A percentile compares a stretch with the other conserved stretches of the same genome.
These are phyloP conservation scores for Spondyliosoma cantharus DNA, from an alignment of 2,797 vertebrate genomes.

Conservation along the genomic window DNA sequence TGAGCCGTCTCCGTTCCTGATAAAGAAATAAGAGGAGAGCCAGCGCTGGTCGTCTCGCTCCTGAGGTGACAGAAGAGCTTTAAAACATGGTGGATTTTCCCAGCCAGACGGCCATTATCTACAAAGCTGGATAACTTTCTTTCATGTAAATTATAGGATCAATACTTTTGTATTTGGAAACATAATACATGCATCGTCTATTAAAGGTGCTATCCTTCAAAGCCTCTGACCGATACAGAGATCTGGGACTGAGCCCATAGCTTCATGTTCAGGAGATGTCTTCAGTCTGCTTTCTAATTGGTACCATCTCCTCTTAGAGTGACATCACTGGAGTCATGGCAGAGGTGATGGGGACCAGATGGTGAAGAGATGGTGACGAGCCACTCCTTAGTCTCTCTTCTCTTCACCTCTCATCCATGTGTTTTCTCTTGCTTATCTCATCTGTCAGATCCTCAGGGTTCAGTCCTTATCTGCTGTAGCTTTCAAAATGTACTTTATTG, in stretches of 20 bases:
- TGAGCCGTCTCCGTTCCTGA: slow-evolving; percentile 76
- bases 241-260: slow-evolving; percentile 37
- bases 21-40: slow-evolving; percentile 79
- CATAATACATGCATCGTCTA: slow-evolving; percentile 11
- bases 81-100: slow-evolving; percentile 49
- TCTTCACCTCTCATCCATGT: slow-evolving; percentile 63
- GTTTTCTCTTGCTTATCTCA: slow-evolving; percentile 64
- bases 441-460: slow-evolving; percentile 45
- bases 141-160: slow-evolving; percentile 32
- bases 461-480: slow-evolving; percentile 20
- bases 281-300: slow-evolving; percentile 73
- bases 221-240: slow-evolving; percentile 35
- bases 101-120: slow-evolving; percentile 58
- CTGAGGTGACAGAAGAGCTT: slow-evolving; percentile 67
- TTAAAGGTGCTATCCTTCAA: slow-evolving; percentile 10
- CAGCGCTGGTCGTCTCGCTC: slow-evolving; percentile 54
- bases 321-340: slow-evolving; percentile 74
- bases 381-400: slow-evolving; percentile 48
- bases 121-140: slow-evolving; percentile 36
- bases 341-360: slow-evolving; percentile 78
- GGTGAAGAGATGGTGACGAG: slow-evolving; percentile 67
- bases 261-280: slow-evolving; percentile 59
- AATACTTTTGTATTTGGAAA: slow-evolving; percentile 27
- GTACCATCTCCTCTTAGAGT: slow-evolving; percentile 76
- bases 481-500: slow-evolving; percentile 51